A percentile compares a stretch with the other conserved stretches of the same genome.
These are phyloP conservation scores for Athene cunicularia DNA, from an alignment of 2,113 vertebrate species.

Conservation along the genomic window DNA sequence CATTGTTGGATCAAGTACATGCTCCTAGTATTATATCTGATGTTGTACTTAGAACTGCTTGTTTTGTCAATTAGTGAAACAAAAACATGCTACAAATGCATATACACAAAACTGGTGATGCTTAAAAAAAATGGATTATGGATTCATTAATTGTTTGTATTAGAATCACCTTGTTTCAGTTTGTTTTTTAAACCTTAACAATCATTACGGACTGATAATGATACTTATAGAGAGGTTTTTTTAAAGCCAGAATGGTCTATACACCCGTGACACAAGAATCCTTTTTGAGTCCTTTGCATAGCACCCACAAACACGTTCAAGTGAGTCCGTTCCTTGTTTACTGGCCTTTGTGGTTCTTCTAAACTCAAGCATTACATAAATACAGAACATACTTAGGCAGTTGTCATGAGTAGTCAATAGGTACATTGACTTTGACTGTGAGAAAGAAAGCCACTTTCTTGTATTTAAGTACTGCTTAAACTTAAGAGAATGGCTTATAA, in stretches of 20 bases:
- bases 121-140: not conserved
- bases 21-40: not conserved
- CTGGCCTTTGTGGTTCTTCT: not conserved
- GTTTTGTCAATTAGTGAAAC: not conserved
- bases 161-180: not conserved
- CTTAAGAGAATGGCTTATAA: not conserved
- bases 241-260: not conserved
- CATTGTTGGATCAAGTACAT: not conserved
- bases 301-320: not conserved
- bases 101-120: not conserved
- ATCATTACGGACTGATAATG: not conserved
- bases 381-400: not conserved
- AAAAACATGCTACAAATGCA: not conserved
- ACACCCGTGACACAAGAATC: not conserved
- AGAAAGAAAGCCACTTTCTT: not conserved
- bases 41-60: not conserved
- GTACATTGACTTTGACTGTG: not conserved
- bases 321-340: not conserved
- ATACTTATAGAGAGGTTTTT: not conserved
- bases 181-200: not conserved
- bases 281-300: not conserved
- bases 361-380: not conserved
- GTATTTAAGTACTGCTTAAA: not conserved
- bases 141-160: not conserved
- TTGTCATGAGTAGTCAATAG: not conserved